Evolutionary conservation across 2,113 vertebrate genomes (phyloP).

Genomic region (Myxocyprinus asiaticus): DNA sequence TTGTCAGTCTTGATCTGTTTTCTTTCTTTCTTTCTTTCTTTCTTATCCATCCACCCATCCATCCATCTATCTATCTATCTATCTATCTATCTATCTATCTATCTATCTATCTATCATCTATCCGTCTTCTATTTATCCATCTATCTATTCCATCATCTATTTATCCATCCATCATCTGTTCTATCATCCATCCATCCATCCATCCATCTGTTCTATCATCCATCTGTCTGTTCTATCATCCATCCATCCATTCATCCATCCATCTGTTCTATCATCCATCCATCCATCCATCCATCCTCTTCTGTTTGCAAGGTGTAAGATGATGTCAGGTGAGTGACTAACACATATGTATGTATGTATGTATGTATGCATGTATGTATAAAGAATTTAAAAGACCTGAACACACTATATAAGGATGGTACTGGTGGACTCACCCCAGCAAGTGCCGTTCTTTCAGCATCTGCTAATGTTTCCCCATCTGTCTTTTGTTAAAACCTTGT

Average conservation of each 20-base stretch:
- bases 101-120: no score
- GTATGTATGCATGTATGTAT: background rate
- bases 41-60: no score
- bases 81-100: background rate
- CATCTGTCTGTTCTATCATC: background rate
- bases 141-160: no score
- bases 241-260: no score
- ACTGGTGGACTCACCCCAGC: background rate
- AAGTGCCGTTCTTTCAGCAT: conserved; percentile 15
- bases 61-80: background rate
- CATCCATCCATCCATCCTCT: no score
- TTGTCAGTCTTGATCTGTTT: background rate
- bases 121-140: no score
- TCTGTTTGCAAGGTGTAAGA: background rate
- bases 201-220: background rate
- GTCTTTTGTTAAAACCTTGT: conserved; percentile 43
- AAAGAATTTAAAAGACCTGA: background rate
- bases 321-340: background rate
- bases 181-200: no score
- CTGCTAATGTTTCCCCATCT: conserved; percentile 54
- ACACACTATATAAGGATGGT: conserved; percentile 5
- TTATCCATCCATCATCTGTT: no score
- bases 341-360: background rate
- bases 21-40: no score
- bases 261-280: no score